These are phyloP conservation scores for Pseudomyrmex gracilis DNA, from an alignment of 1,140 invertebrate genomes.

Conservation along the genomic window DNA sequence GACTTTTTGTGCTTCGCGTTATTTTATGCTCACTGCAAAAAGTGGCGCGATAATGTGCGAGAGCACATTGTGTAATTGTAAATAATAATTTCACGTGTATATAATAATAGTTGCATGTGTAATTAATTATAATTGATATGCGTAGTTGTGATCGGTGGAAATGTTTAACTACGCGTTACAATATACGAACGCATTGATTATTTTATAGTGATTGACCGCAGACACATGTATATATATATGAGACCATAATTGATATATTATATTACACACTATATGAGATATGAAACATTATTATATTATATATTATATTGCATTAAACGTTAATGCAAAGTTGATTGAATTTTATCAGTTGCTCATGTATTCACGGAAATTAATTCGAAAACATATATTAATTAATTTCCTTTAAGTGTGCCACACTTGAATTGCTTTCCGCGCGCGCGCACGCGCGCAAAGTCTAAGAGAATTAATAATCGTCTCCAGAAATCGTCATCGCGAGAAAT, in stretches of 20 bases:
- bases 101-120: not conserved
- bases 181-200: conserved; percentile 44
- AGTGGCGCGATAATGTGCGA: not conserved
- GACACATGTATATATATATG: not conserved
- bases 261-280: conserved; percentile 1
- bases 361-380: not conserved
- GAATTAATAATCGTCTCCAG: conserved; percentile 45
- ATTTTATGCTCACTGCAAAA: not conserved
- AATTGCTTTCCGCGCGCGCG: not conserved
- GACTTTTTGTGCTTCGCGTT: not conserved
- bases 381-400: not conserved
- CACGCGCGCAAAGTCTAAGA: not conserved
- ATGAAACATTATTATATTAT: conserved; percentile 4
- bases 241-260: conserved; percentile 24
- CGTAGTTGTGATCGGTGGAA: too few relatives aligned
- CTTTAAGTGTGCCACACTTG: not conserved
- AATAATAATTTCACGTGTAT: not conserved
- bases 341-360: not conserved
- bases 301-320: conserved; percentile 3
- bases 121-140: not conserved
- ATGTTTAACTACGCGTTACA: conserved; percentile 4
- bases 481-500: conserved; percentile 17
- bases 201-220: conserved; percentile 30
- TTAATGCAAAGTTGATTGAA: conserved; percentile 13
- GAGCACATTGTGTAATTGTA: not conserved